Conservation (phyloP, 2,888 invertebrate species). For the Coenonympha glycerion region DNA sequence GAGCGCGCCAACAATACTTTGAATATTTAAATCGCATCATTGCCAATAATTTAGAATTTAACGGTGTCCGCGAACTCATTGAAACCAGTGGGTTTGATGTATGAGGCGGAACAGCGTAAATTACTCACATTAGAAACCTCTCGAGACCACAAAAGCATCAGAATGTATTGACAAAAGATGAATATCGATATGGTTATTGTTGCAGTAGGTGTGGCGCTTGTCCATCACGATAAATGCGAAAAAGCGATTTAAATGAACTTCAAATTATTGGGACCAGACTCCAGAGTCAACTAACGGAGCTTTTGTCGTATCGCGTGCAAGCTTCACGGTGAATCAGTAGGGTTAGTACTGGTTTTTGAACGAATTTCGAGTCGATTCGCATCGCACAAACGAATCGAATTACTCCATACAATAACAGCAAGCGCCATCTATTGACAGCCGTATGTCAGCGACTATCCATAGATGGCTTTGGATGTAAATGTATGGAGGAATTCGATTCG, state of each 20-base stretch:
- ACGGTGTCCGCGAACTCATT: conserved; percentile 41
- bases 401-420: too few species aligned
- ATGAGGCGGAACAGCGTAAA: conserved; percentile 59
- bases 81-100: conserved; percentile 55
- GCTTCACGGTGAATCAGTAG: conserved; percentile 67
- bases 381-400: too few species aligned
- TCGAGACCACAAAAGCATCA: conserved; percentile 47
- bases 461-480: too few species aligned
- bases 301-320: conserved; percentile 57
- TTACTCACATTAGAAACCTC: conserved; percentile 55
- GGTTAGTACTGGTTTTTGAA: too few species aligned
- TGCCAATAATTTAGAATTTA: conserved; percentile 40
- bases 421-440: too few species aligned
- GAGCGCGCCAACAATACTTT: too few species aligned
- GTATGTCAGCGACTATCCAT: too few species aligned
- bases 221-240: conserved; percentile 47
- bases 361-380: too few species aligned
- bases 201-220: conserved; percentile 61
- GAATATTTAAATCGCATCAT: too few species aligned
- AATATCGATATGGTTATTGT: conserved; percentile 44
- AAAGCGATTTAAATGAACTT: conserved; percentile 57
- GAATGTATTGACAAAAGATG: conserved; percentile 50
- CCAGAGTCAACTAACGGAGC: conserved; percentile 59
- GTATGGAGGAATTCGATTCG: too few species aligned
- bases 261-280: conserved; percentile 54